Evolutionary conservation across 53 echinoderm and acorn worm species (phyloP).

Genomic region (Arbacia lixula): DNA sequence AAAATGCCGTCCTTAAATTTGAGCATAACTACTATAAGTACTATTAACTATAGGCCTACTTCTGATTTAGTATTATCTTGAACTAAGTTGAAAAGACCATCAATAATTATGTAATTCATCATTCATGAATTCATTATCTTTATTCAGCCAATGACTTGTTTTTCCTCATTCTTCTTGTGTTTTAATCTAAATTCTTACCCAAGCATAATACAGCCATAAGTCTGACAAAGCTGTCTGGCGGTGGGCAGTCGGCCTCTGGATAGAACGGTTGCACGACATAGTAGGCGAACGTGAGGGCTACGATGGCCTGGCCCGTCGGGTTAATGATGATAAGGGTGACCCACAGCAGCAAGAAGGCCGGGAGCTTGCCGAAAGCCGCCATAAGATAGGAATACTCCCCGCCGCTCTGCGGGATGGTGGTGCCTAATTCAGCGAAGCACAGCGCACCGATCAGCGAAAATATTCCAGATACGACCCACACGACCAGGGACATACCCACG

Average conservation of each 20-base stretch:
- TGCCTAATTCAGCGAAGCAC: conserved; percentile 94
- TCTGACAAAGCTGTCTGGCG: conserved; percentile 76
- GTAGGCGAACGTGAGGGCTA: conserved; percentile 87
- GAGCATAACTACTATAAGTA: no score
- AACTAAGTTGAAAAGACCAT: no score
- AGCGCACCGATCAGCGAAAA: conserved; percentile 93
- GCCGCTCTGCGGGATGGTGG: conserved; percentile 84
- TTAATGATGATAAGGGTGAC: conserved; percentile 94
- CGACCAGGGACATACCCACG: conserved; percentile 86
- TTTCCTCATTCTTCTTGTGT: no score
- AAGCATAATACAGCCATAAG: conserved; percentile 81
- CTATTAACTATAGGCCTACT: no score
- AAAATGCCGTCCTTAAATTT: no score
- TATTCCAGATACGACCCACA: conserved; percentile 89
- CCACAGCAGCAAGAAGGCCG: conserved; percentile 88
- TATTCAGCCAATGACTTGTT: no score
- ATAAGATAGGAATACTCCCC: conserved; percentile 93
- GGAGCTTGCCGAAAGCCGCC: conserved; percentile 76
- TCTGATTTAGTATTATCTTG: no score
- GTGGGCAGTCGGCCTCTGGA: conserved; percentile 77
- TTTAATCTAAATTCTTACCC: no score
- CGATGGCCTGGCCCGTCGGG: conserved; percentile 95
- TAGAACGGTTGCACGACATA: conserved; percentile 95
- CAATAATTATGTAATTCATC: no score
- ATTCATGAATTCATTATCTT: no score